These are phyloP conservation scores for Aphyosemion australe DNA, from an alignment of 2,113 vertebrate species.

Conservation along the genomic window DNA sequence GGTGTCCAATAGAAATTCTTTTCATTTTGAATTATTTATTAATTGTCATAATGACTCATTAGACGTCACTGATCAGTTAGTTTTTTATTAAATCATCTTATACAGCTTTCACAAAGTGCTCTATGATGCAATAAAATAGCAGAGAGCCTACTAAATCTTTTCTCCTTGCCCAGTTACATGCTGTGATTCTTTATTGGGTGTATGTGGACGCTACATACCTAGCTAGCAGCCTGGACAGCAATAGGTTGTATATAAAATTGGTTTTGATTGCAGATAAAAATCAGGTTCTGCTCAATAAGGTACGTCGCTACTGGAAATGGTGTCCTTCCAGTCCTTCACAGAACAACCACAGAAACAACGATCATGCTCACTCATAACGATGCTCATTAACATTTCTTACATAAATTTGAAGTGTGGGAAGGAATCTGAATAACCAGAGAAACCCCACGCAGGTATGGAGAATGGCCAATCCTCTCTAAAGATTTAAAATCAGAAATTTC, in stretches of 20 bases:
- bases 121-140: constrained; percentile 3
- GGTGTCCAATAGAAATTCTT: constrained; percentile 55
- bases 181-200: constrained; percentile 1
- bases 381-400: background rate
- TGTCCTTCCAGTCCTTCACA: background rate
- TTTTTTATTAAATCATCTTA: constrained; percentile 20
- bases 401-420: background rate
- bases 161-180: constrained; percentile 1
- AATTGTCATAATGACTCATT: constrained; percentile 35
- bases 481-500: too few species aligned
- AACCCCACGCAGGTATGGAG: background rate
- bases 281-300: constrained; percentile 10
- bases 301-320: background rate
- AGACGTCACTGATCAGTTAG: constrained; percentile 17
- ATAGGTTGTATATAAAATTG: constrained; percentile 5
- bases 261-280: constrained; percentile 35
- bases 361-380: background rate
- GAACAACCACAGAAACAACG: background rate
- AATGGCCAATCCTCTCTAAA: too few species aligned
- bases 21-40: constrained; percentile 51
- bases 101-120: constrained; percentile 7
- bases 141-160: constrained; percentile 3
- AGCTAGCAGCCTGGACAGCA: constrained; percentile 10
- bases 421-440: background rate
- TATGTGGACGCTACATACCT: constrained; percentile 12